Evolutionary conservation across 2,797 vertebrate genomes (phyloP), one percentile per base, ranked within the genome.

Genomic region (Poecilia picta): DNA sequence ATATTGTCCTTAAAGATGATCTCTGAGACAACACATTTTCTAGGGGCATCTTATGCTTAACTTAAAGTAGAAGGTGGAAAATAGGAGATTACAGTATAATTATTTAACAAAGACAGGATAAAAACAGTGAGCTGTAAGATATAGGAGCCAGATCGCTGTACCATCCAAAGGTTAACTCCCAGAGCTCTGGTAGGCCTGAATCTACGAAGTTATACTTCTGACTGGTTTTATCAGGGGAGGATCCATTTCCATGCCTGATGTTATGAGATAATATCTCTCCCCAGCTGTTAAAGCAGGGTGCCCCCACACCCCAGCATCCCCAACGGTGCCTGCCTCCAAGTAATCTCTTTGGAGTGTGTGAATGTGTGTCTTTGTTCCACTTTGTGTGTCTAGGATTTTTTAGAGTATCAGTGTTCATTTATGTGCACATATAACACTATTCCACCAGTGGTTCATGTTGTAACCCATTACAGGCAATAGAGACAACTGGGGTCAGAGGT

Each of bases 241-340:
- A 95, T 95, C 88, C 87, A 78, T 94, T 95, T 95, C 89, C 92
- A 89, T 87, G 88, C 88, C 79, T 89, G 88, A 88, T 77, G 86
- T 91, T 93, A 92, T 92, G 89, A 93, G 93, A 95, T 95, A 94
- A 92, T 91, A 95, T 95, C 93, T 85, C 86, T 90, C 83, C 81
- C 92, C 93, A 94, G 93, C 94, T 95, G 94, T 94, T 93, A 93
- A 95, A 95, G 93, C 92, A 95, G 85, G 83, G 91, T 90, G 84
- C 93, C 92, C 66, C 91, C 93, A 90, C 91, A 92, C 89, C 81
- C 85, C 74, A 85, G 83, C 82, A 84, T 90, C 89, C 91, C 91
- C 84, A 88, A 83, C 81, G 78, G 80, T 90, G 84, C 85, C 83
- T 73, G 75, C 79, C 78, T 92, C 78, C 75, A 90, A 83, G 81